Evolutionary conservation across 2,888 invertebrate genomes (phyloP).

Genomic region (Cheiracanthium punctorium): DNA sequence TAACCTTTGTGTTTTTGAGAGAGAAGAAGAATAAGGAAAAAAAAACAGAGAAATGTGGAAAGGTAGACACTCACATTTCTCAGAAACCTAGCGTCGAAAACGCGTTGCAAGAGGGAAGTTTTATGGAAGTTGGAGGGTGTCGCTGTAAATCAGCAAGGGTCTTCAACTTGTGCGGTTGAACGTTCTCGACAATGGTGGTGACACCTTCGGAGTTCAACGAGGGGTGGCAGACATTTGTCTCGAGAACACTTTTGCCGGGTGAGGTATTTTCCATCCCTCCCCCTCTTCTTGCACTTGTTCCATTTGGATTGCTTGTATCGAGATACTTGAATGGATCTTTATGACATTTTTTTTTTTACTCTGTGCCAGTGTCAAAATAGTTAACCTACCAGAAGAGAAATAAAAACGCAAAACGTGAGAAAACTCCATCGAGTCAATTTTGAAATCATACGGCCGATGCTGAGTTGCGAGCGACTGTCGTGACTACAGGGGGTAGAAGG

Average conservation of each 20-base stretch:
- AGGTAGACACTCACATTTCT: constrained; percentile 12
- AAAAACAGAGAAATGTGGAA: neutral
- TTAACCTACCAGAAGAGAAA: too few relatives aligned
- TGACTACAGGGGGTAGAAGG: too few relatives aligned
- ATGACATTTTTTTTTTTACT: neutral
- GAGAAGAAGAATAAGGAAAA: constrained; percentile 10
- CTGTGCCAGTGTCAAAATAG: neutral
- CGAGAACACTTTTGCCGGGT: constrained; percentile 2
- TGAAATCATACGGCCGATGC: too few relatives aligned
- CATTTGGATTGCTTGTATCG: neutral
- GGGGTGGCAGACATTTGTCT: constrained; percentile 47
- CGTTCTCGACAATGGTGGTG: constrained; percentile 61
- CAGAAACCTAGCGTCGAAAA: neutral
- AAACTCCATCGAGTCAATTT: too few relatives aligned
- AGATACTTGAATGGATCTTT: neutral
- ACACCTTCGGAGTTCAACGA: constrained; percentile 60
- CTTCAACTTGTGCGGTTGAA: constrained; percentile 67
- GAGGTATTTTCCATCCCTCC: neutral
- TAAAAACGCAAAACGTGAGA: too few relatives aligned
- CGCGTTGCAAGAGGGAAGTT: constrained; percentile 12
- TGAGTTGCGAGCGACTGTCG: too few relatives aligned
- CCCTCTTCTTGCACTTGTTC: neutral
- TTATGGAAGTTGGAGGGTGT: constrained; percentile 37
- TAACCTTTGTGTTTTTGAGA: constrained; percentile 29
- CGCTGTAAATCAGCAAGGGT: constrained; percentile 60